Base-by-base conservation (phyloP, 2,888 invertebrate species). In the Arctia plantaginis region DNA sequence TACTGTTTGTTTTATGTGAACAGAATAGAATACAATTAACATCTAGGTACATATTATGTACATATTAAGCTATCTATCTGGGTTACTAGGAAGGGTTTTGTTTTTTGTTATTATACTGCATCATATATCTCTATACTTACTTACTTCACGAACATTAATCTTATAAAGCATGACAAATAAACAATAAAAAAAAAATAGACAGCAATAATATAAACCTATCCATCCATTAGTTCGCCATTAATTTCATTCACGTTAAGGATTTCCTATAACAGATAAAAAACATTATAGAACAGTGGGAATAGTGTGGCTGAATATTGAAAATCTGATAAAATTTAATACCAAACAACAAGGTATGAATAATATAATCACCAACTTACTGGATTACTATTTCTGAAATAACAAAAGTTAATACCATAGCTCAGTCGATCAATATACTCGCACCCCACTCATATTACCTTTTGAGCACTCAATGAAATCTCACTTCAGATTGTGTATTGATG, bases 401-500 rank as follows among this genome's bases (percentile, higher is more conserved):
- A 67, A 47, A 44, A 47, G n/a, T 41, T 44, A 41, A 66, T 41
- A n/a, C 13, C 33, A 59, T 4, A 3, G 10, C 30, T 65, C n/a
- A 41, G 18, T 23, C 41, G n/a, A 75, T 66, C 65, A 74, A 67
- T 66, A 72, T 73, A 51, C 51, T 51, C 51, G 23, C 74, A 75
- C 66, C 68, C 68, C 68, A 62, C 76, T 70, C 12, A 44, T 75
- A 72, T 73, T 73, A 66, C 77, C 80, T 80, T 80, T 80, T 65
- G 47, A 76, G 66, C 74, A 64, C 73, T 81, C 82, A 79, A 79
- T 82, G 75, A 79, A 80, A 83, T 80, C 77, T 79, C 67, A 65
- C 82, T 85, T 59, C 68, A 74, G 69, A 74, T 75, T 70, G 77
- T 71, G 75, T 77, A 81, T 77, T 81, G 75, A 80, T 77, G 76